phyloP scores from a whole-genome alignment of 2,113 vertebrate species.

The Bubo blakistoni region DNA sequence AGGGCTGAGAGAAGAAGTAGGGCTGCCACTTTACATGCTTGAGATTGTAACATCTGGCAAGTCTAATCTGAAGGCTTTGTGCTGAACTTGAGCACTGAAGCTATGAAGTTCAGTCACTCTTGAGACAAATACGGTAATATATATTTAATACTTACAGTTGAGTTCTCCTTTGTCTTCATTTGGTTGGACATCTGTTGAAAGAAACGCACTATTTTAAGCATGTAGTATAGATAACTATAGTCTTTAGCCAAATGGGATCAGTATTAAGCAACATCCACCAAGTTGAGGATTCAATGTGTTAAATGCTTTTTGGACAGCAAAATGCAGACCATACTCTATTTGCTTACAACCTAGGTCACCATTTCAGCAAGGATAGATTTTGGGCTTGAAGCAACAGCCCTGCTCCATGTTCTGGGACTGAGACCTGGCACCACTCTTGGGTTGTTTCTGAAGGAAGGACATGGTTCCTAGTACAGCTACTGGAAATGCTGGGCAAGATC shows the following conservation, averaged over 20 bases:
- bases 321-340: neutral
- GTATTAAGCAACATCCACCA: neutral
- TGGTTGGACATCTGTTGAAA: slow-evolving; percentile 24
- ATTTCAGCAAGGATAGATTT: neutral
- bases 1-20: neutral
- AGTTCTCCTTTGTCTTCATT: neutral
- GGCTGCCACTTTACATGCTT: neutral
- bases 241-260: neutral
- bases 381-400: neutral
- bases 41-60: neutral
- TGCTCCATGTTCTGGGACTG: neutral
- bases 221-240: neutral
- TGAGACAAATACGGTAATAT: neutral
- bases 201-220: neutral
- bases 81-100: neutral
- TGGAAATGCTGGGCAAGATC: neutral
- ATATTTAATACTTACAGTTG: slow-evolving; percentile 16
- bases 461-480: neutral
- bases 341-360: neutral
- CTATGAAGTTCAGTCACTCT: neutral
- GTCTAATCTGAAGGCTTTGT: neutral
- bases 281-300: neutral
- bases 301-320: neutral
- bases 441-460: neutral
- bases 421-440: neutral